phyloP scores from a whole-genome alignment of 92 coral and sea anemone genomes.

The Meandrina meandrites region DNA sequence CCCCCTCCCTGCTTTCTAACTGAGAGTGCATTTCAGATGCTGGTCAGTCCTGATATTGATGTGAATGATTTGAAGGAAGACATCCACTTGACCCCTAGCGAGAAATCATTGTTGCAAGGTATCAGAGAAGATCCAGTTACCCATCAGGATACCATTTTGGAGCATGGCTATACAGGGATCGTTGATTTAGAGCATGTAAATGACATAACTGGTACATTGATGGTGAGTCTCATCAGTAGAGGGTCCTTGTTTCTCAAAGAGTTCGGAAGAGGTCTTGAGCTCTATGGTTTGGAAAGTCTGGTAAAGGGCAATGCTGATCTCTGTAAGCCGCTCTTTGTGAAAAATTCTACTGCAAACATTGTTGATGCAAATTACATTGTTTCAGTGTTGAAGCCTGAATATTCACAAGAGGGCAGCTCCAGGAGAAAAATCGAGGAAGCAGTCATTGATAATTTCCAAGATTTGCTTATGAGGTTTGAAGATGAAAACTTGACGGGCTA shows the following conservation, averaged over 20 bases:
- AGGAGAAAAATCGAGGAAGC: conserved; percentile 53
- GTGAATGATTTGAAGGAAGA: conserved; percentile 41
- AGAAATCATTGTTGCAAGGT: conserved; percentile 38
- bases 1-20: conserved; percentile 57
- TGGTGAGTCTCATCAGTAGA: conserved; percentile 50
- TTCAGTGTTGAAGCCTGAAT: conserved; percentile 58
- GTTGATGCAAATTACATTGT: conserved; percentile 60
- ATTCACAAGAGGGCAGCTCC: conserved; percentile 61
- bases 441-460: conserved; percentile 62
- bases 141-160: conserved; percentile 49
- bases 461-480: conserved; percentile 49
- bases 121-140: conserved; percentile 48
- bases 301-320: conserved; percentile 35
- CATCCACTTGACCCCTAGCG: conserved; percentile 47
- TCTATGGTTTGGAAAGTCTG: conserved; percentile 38
- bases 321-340: conserved; percentile 61
- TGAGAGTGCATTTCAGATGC: conserved; percentile 59
- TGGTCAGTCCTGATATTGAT: conserved; percentile 49
- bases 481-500: conserved; percentile 61
- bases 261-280: conserved; percentile 34
- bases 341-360: conserved; percentile 23
- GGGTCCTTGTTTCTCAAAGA: conserved; percentile 37
- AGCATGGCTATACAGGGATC: conserved; percentile 74
- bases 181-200: conserved; percentile 44
- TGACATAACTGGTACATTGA: conserved; percentile 61